phyloP scores from a whole-genome alignment of 2,797 vertebrate genomes.

The Takifugu rubripes region DNA sequence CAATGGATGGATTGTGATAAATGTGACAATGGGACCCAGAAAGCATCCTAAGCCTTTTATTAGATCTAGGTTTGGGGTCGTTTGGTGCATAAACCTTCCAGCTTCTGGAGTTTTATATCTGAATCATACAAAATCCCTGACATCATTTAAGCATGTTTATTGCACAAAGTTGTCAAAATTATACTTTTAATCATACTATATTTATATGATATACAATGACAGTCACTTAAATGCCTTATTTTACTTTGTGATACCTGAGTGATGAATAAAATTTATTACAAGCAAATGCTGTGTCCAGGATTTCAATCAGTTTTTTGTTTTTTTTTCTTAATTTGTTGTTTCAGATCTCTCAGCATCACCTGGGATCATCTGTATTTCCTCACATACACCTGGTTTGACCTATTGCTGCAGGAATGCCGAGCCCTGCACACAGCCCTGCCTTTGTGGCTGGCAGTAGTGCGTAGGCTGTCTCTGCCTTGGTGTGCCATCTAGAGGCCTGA shows the following conservation, averaged over 20 bases:
- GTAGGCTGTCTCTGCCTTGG: constrained; percentile 65
- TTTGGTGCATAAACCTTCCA: constrained; percentile 9
- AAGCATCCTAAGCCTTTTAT: background rate
- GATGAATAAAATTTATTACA: too few species aligned
- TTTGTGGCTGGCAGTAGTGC: constrained; percentile 29
- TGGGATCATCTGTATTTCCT: constrained; percentile 19
- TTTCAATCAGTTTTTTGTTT: constrained; percentile 13
- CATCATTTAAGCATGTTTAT: too few species aligned
- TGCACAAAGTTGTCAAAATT: too few species aligned
- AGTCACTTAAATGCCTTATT: too few species aligned
- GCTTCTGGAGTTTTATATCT: too few species aligned
- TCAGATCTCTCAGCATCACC: constrained; percentile 22
- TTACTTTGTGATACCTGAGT: too few species aligned
- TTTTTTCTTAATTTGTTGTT: background rate
- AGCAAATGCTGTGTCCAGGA: background rate
- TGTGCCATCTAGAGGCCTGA: constrained; percentile 78
- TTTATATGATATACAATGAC: too few species aligned
- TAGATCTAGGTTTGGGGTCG: constrained; percentile 4
- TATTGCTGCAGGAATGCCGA: constrained; percentile 45
- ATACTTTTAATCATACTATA: too few species aligned
- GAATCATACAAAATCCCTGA: too few species aligned
- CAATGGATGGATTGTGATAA: constrained; percentile 29
- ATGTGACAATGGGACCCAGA: constrained; percentile 34
- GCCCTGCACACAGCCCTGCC: constrained; percentile 35
- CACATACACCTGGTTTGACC: constrained; percentile 37